Evolutionary conservation across 1,140 invertebrate species (phyloP).

Genomic region (Achroia grisella): DNA sequence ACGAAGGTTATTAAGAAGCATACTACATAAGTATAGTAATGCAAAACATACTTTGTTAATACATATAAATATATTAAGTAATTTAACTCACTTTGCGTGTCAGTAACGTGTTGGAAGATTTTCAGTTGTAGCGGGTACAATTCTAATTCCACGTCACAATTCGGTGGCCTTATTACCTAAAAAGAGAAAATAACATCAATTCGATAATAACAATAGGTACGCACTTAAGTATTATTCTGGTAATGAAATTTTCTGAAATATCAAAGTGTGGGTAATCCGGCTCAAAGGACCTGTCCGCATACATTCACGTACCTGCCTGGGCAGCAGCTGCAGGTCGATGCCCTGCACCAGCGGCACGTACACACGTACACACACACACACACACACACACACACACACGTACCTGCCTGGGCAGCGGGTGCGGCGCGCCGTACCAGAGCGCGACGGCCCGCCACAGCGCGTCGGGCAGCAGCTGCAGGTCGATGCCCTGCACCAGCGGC

Average conservation of each 20-base stretch:
- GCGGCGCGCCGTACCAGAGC: slow-evolving; percentile 89
- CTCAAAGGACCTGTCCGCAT: too few relatives aligned
- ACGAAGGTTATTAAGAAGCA: too few relatives aligned
- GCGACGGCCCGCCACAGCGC: slow-evolving; percentile 88
- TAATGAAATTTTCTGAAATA: too few relatives aligned
- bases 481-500: slow-evolving; percentile 80
- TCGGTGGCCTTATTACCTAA: slow-evolving; percentile 76
- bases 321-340: slow-evolving; percentile 88
- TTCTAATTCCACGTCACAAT: slow-evolving; percentile 83
- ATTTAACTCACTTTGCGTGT: slow-evolving; percentile 41
- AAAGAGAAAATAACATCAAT: neutral
- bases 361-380: too few relatives aligned
- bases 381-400: too few relatives aligned
- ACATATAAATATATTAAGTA: too few relatives aligned
- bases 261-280: too few relatives aligned
- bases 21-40: too few relatives aligned
- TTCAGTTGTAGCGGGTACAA: slow-evolving; percentile 86
- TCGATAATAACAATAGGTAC: too few relatives aligned
- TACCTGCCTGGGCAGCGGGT: slow-evolving; percentile 87
- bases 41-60: too few relatives aligned
- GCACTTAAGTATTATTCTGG: too few relatives aligned
- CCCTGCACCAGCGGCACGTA: slow-evolving; percentile 81
- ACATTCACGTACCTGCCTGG: slow-evolving; percentile 79
- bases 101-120: slow-evolving; percentile 79
- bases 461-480: slow-evolving; percentile 90